Evolutionary conservation across 2,797 vertebrate species (phyloP).

Genomic region (Hemibagrus guttatus): DNA sequence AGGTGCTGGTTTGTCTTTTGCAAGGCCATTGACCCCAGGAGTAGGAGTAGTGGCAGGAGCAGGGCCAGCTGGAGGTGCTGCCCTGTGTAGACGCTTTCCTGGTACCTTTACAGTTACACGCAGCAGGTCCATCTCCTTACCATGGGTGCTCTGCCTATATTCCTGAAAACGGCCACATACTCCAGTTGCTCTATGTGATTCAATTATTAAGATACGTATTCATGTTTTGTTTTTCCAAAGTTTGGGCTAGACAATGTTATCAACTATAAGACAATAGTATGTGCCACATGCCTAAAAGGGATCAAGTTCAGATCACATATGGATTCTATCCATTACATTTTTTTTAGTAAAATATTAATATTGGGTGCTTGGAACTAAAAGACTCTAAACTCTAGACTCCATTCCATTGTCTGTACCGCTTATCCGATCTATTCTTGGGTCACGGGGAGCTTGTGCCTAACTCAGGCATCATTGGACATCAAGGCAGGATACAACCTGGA

Average conservation of each 20-base stretch:
- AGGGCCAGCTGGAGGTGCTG: constrained; percentile 81
- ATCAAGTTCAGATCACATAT: background rate
- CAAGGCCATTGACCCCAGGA: constrained; percentile 85
- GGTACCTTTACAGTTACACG: constrained; percentile 96
- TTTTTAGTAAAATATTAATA: background rate
- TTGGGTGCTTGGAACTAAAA: background rate
- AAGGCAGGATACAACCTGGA: too few relatives aligned
- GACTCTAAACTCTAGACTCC: too few relatives aligned
- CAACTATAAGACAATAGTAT: background rate
- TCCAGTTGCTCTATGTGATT: background rate
- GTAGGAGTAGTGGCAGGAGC: constrained; percentile 56
- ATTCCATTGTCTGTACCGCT: too few relatives aligned
- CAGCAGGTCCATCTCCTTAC: constrained; percentile 93
- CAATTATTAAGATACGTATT: background rate
- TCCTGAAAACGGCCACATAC: constrained; percentile 73
- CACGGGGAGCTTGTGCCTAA: too few relatives aligned
- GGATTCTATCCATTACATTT: background rate
- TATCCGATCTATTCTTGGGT: too few relatives aligned
- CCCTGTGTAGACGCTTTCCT: constrained; percentile 90
- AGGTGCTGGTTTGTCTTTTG: constrained; percentile 77
- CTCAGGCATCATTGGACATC: too few relatives aligned
- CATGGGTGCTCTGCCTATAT: constrained; percentile 88
- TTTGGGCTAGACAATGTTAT: background rate
- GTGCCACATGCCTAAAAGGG: background rate
- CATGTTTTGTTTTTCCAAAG: background rate